Evolutionary conservation across 2,113 vertebrate genomes (phyloP).

Genomic region (Podiceps cristatus): DNA sequence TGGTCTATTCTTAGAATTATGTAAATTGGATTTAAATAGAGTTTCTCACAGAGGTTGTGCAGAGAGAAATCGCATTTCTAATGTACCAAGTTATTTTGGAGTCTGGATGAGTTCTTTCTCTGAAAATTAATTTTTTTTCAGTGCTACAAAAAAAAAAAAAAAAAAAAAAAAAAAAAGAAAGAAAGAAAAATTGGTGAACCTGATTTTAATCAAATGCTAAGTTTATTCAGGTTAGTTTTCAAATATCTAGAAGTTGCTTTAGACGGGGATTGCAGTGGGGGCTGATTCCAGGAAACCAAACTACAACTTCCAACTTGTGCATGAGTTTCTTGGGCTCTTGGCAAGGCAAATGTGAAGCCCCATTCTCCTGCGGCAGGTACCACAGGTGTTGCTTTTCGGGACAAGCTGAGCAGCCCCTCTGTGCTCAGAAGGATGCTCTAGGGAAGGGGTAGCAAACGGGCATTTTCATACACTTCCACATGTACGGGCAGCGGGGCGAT

Average conservation of each 20-base stretch:
- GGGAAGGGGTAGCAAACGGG: background rate
- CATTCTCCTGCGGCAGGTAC: background rate
- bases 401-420: background rate
- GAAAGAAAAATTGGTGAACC: background rate
- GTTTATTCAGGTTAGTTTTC: background rate
- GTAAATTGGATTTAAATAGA: slow-evolving; percentile 64
- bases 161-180: background rate
- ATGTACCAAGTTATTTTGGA: slow-evolving; percentile 1
- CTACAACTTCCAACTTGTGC: background rate
- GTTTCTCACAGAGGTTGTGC: slow-evolving; percentile 14
- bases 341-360: fast-evolving
- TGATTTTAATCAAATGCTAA: background rate
- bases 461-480: fast-evolving
- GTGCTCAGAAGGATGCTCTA: background rate
- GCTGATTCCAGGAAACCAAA: background rate
- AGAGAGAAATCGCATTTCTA: slow-evolving; percentile 7
- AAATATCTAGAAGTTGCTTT: background rate
- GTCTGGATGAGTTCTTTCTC: background rate
- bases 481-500: fast-evolving
- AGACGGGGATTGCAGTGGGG: background rate
- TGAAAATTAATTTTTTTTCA: background rate
- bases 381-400: background rate
- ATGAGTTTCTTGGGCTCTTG: background rate
- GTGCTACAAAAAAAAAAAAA: background rate
- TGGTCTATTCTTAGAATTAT: slow-evolving; percentile 49